phyloP scores from a whole-genome alignment of 2,888 invertebrate species.

The Leistus spinibarbis region DNA sequence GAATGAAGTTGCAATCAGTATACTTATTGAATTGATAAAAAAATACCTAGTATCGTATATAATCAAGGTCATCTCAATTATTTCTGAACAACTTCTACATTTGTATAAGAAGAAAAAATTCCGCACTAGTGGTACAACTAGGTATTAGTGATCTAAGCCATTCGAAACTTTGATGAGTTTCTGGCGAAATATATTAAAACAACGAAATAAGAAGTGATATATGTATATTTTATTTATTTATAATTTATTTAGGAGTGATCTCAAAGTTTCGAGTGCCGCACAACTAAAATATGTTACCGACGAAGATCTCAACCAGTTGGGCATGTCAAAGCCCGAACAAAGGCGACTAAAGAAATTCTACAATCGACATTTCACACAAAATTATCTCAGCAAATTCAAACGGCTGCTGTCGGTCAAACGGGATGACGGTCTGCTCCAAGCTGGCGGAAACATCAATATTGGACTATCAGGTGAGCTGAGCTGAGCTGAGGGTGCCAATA shows the following conservation, averaged over 20 bases:
- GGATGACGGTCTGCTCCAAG: slow-evolving; percentile 54
- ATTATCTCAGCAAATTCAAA: slow-evolving; percentile 90
- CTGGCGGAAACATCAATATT: slow-evolving; percentile 46
- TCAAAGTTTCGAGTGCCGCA: slow-evolving; percentile 86
- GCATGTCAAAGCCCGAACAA: slow-evolving; percentile 94
- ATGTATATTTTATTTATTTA: slow-evolving; percentile 18
- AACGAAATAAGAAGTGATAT: background rate
- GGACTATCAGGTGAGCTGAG: slow-evolving; percentile 67
- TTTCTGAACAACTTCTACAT: too few relatives aligned
- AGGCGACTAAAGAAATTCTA: slow-evolving; percentile 92
- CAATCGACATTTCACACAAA: slow-evolving; percentile 91
- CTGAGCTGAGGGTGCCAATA: slow-evolving; percentile 62
- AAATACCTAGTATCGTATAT: too few relatives aligned
- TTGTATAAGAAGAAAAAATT: too few relatives aligned
- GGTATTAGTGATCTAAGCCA: too few relatives aligned
- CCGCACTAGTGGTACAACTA: too few relatives aligned
- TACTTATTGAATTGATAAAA: too few relatives aligned
- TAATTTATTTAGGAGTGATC: slow-evolving; percentile 71
- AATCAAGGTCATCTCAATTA: too few relatives aligned
- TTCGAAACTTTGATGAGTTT: too few relatives aligned
- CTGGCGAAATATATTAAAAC: background rate
- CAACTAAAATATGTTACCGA: slow-evolving; percentile 94
- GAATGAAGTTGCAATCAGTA: too few relatives aligned
- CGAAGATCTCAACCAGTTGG: slow-evolving; percentile 88
- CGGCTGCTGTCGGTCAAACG: slow-evolving; percentile 73